Evolutionary conservation across 2,797 vertebrate species (phyloP).

Genomic region (Lepilemur ruficaudatus): DNA sequence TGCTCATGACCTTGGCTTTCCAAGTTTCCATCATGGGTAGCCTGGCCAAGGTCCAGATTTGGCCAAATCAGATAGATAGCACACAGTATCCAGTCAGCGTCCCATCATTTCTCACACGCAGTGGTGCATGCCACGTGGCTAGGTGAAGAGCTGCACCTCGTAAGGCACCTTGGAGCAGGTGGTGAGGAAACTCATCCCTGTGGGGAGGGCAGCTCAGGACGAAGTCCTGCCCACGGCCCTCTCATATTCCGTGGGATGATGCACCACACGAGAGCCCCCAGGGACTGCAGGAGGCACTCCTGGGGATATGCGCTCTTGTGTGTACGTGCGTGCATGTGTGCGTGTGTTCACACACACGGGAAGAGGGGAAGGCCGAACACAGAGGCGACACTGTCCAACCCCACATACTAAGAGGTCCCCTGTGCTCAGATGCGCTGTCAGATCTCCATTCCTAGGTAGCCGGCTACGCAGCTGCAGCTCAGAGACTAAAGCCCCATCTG

Average conservation of each 20-base stretch:
- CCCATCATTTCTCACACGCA: not conserved
- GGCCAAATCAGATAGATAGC: not conserved
- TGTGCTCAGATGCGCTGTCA: not conserved
- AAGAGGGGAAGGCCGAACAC: not conserved
- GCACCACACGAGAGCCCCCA: not conserved
- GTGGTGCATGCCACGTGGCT: not conserved
- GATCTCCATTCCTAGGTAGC: not conserved
- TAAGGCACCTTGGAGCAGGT: conserved; percentile 67
- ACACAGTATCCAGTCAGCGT: not conserved
- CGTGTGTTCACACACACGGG: fast-evolving
- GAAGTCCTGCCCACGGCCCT: not conserved
- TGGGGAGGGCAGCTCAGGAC: conserved; percentile 28
- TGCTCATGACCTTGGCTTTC: not conserved
- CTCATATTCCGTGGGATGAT: not conserved
- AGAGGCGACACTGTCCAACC: not conserved
- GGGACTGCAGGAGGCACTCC: not conserved
- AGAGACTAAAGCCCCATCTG: conserved; percentile 67
- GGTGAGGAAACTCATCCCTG: not conserved
- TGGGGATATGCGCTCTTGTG: not conserved
- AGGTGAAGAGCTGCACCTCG: conserved; percentile 6
- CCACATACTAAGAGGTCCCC: not conserved
- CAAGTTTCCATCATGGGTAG: not conserved
- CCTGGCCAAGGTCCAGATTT: not conserved
- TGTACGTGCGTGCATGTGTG: not conserved
- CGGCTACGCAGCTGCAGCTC: not conserved